Conservation (phyloP, 2,888 invertebrate species). For the Apamea monoglypha region DNA sequence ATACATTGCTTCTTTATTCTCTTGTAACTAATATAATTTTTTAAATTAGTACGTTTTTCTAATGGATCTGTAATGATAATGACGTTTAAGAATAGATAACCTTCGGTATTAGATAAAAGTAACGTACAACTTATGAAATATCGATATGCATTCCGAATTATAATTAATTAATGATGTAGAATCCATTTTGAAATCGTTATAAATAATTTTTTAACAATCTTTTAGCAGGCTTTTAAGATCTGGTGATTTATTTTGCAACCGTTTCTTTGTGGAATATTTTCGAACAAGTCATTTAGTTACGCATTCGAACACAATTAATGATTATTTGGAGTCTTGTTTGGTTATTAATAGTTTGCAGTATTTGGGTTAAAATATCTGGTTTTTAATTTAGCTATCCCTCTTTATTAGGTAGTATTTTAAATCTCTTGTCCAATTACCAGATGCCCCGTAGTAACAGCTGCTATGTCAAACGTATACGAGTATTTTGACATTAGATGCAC, state of each 20-base stretch:
- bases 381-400: background rate
- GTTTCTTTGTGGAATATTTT: slow-evolving; percentile 29
- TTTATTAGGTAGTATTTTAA: background rate
- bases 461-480: background rate
- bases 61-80: slow-evolving; percentile 36
- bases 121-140: slow-evolving; percentile 47
- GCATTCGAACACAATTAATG: slow-evolving; percentile 14
- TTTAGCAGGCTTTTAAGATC: slow-evolving; percentile 38
- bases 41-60: slow-evolving; percentile 20
- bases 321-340: slow-evolving; percentile 18
- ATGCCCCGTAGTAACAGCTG: no score
- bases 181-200: slow-evolving; percentile 54
- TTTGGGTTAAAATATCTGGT: background rate
- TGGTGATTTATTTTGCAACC: slow-evolving; percentile 51
- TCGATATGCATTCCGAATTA: slow-evolving; percentile 38
- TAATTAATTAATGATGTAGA: slow-evolving; percentile 59
- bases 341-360: background rate
- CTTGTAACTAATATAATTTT: slow-evolving; percentile 6
- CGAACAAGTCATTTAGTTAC: slow-evolving; percentile 6
- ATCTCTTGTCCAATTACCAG: background rate
- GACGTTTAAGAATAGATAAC: slow-evolving; percentile 36
- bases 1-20: slow-evolving; percentile 20
- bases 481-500: background rate
- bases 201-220: slow-evolving; percentile 57
- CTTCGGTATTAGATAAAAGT: slow-evolving; percentile 40